Base-by-base conservation (phyloP, 2,797 vertebrate species). In the Kryptolebias ocellatus region DNA sequence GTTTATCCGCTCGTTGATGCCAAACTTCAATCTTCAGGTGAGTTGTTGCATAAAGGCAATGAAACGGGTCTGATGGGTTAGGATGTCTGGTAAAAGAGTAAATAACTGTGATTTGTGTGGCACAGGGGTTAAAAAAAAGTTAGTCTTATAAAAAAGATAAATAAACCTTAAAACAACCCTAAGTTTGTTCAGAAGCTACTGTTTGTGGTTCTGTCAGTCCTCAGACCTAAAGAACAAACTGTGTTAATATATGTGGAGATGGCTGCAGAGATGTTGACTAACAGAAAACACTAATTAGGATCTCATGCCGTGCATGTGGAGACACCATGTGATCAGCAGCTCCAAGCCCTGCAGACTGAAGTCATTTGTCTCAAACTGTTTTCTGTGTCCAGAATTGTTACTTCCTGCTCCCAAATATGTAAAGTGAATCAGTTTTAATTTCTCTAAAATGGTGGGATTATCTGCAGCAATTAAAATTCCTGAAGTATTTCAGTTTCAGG, bases 1-100 rank as follows among this genome's bases (percentile, higher is more conserved):
- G 70, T 99, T 99, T 85, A 98, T 99, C 80, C 95, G 96, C 18
- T 99, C 97, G 0, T 80, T 99, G 72, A 74, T 99, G 90, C 98
- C 98, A 79, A 98, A 96, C 83, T 98, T 98, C 80, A 96, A 95
- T 79, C 67, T 95, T 67, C 96, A 98, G 96, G 98, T 99, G 80
- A 42, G 94, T 84, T 46, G 94, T 84, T 46, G 15, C 20, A 18
- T 47, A 20, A 29, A 44, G 55, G 12, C 55, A 18, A 7, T 1
- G n/a, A 31, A 15, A 31, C 27, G 11, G 12, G 27, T 39, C 3
- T 65, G 18, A 18, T 17, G 37, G 28, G 2, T 37, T 34, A 31
- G 14, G 5, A 15, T 63, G 29, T 37, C 31, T 54, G 39, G 42
- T 15, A 44, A 42, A 52, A 63, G 18, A 39, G 31, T 0, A 46